These are phyloP conservation scores for Nibea albiflora DNA, from an alignment of 2,113 vertebrate genomes.

Conservation along the genomic window DNA sequence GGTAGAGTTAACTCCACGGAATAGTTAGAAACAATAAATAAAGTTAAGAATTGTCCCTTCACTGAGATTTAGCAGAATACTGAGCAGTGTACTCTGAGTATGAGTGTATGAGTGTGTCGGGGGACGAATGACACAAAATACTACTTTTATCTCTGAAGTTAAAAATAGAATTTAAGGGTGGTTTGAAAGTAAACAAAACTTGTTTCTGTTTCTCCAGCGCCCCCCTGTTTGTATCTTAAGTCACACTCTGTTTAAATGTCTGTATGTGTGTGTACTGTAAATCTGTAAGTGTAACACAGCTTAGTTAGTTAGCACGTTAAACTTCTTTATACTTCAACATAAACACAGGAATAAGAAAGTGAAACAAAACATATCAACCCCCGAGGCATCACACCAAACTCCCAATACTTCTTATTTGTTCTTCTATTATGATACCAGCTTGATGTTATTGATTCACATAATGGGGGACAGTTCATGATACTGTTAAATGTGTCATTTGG, in stretches of 20 bases:
- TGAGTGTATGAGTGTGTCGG: conserved; percentile 25
- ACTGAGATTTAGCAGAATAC: conserved; percentile 55
- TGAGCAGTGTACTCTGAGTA: conserved; percentile 10
- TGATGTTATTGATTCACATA: background rate
- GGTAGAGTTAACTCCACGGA: conserved; percentile 37
- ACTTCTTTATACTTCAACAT: conserved; percentile 18
- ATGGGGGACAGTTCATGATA: background rate
- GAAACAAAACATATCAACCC: background rate
- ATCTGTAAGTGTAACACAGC: conserved; percentile 21
- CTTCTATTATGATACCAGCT: background rate
- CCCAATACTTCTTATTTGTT: background rate
- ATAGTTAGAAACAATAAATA: conserved; percentile 60
- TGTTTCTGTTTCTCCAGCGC: too few relatives aligned
- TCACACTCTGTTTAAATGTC: background rate
- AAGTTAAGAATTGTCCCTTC: conserved; percentile 39
- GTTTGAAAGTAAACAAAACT: background rate
- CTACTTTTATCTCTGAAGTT: background rate
- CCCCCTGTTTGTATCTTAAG: background rate
- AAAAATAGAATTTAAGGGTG: background rate
- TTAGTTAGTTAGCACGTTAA: conserved; percentile 34
- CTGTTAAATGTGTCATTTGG: too few relatives aligned
- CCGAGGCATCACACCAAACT: background rate
- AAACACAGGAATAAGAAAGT: conserved; percentile 4
- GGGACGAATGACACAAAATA: background rate
- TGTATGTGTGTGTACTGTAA: background rate